Evolutionary conservation across 2,797 vertebrate genomes (phyloP).

Genomic region (Poecilia picta): DNA sequence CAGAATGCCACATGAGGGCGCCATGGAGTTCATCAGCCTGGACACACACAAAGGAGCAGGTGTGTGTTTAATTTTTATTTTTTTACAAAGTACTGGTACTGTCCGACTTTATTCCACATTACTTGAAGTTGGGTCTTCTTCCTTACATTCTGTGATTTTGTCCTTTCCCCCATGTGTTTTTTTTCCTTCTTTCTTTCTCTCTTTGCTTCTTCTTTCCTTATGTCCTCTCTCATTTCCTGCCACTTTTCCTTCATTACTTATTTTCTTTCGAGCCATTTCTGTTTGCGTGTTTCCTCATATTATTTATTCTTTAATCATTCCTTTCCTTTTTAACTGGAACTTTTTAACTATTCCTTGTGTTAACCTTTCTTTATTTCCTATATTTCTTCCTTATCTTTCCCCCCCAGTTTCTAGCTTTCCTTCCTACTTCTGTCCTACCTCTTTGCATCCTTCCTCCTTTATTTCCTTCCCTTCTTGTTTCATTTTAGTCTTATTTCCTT

Average conservation of each 20-base stretch:
- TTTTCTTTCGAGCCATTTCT: not conserved
- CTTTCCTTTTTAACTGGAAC: not conserved
- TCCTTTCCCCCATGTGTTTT: not conserved
- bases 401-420: not conserved
- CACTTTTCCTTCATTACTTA: not conserved
- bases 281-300: not conserved
- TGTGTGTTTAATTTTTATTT: conserved; percentile 59
- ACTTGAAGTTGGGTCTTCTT: not conserved
- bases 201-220: not conserved
- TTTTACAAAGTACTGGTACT: not conserved
- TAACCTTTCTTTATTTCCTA: not conserved
- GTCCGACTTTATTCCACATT: not conserved
- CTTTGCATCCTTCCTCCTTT: not conserved
- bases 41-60: conserved; percentile 91
- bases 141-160: not conserved
- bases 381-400: not conserved
- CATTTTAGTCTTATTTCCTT: not conserved
- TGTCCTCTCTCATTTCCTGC: not conserved
- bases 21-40: conserved; percentile 89
- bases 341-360: not conserved
- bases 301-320: not conserved
- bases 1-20: conserved; percentile 87
- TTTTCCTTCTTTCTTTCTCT: not conserved
- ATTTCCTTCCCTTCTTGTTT: not conserved
- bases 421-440: not conserved